Evolutionary conservation across 2,797 vertebrate genomes (phyloP).

Genomic region (Chelidonichthys spinosus): DNA sequence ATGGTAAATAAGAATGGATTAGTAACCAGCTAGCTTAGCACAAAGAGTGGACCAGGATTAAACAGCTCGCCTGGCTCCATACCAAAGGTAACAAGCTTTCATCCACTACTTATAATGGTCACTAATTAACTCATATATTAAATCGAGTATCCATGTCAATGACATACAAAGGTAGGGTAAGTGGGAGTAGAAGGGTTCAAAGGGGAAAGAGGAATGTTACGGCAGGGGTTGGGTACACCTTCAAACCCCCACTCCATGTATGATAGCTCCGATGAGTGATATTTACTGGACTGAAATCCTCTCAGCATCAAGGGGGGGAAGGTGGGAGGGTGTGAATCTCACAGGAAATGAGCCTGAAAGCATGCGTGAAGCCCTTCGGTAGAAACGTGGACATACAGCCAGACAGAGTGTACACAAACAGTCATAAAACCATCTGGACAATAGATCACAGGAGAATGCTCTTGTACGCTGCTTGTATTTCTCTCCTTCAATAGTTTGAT

Average conservation of each 20-base stretch:
- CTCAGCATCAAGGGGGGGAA: conserved; percentile 32
- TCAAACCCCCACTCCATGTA: conserved; percentile 71
- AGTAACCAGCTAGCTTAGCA: background rate
- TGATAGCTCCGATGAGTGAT: conserved; percentile 69
- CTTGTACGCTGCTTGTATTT: background rate
- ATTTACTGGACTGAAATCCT: conserved; percentile 69
- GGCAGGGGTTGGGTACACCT: conserved; percentile 35
- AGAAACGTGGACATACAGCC: conserved; percentile 20
- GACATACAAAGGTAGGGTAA: background rate
- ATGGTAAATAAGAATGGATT: background rate
- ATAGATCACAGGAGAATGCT: background rate
- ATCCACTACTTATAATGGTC: background rate
- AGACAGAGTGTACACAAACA: conserved; percentile 11
- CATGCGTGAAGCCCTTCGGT: conserved; percentile 25
- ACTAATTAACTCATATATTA: background rate
- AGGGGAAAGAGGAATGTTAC: conserved; percentile 5
- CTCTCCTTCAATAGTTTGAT: conserved; percentile 25
- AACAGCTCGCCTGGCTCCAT: background rate
- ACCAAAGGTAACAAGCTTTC: background rate
- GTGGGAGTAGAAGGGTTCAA: background rate
- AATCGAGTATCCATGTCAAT: background rate
- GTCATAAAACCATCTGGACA: background rate
- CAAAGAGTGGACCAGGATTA: background rate
- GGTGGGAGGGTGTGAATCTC: conserved; percentile 37
- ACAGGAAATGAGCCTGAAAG: conserved; percentile 38